Base-by-base conservation (phyloP, 2,888 invertebrate species). In the Mechanitis mazaeus region DNA sequence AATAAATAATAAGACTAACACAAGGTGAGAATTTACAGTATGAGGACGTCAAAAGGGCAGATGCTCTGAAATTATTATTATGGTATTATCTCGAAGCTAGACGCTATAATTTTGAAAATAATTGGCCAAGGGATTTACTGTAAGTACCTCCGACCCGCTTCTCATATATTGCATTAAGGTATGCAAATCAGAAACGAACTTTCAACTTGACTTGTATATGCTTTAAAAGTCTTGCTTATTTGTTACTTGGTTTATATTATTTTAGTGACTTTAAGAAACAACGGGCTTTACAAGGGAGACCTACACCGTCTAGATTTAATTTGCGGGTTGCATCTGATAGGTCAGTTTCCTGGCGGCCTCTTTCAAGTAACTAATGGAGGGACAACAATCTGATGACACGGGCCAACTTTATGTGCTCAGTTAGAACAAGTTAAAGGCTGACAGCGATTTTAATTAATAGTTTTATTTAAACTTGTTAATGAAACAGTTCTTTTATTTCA, bases 91-190 rank as follows among this genome's bases (percentile, higher is more conserved):
- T 64, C 58, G 64, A 61, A 58, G 58, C 63, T 62, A 65, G 66
- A 63, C 64, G 71, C 72, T 69, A 76, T 79, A 77, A 73, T 74
- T 75, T 73, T 71, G 68, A 70, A 73, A 75, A 78, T 80, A 80
- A 80, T 80, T 80, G 79, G 77, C 73, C 66, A 64, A 57, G 60
- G 68, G 77, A 79, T 78, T 76, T 76, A 79, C 72, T 70, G 62
- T 78, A 76, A 78, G 72, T 76, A 72, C 71, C 71, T 69, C 58
- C 66, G 66, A 65, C 66, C 67, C 61, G 50, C 20, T 56, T 38
- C 61, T 57, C 69, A 65, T 69, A 68, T 69, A 68, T 67, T 66
- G 59, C 62, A 62, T 64, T 66, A 64, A 64, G 58, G 66, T 67
- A 74, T 75, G 73, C 68, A 72, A 72, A 73, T 72, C 67, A 64